Percentiles rank a stretch among this genome's conserved stretches.
Evolutionary conservation across 2,113 vertebrate genomes (phyloP).

Genomic region (Sinocyclocheilus maitianheensis): DNA sequence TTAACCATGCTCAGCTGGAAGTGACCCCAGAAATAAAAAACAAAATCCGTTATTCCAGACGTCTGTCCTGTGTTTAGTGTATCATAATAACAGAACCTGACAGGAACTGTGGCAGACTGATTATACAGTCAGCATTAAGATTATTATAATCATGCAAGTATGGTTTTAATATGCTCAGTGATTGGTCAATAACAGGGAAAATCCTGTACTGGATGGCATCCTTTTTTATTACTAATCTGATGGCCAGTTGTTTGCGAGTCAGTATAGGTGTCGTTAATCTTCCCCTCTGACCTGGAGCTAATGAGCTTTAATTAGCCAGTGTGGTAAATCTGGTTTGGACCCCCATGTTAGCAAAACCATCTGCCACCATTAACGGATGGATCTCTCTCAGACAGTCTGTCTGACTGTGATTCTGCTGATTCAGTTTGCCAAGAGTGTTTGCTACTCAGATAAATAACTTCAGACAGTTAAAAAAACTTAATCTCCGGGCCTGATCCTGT

Average conservation of each 20-base stretch:
- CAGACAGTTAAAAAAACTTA: slow-evolving; percentile 35
- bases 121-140: neutral
- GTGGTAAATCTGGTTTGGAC: neutral
- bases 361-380: neutral
- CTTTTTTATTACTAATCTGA: slow-evolving; percentile 45
- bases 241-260: slow-evolving; percentile 6
- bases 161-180: slow-evolving; percentile 29
- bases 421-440: neutral
- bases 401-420: neutral
- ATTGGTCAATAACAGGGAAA: slow-evolving; percentile 46
- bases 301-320: slow-evolving; percentile 35
- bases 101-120: slow-evolving; percentile 2
- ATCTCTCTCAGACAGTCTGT: neutral
- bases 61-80: neutral
- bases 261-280: neutral
- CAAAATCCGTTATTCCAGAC: neutral
- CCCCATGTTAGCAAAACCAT: neutral
- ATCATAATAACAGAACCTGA: slow-evolving; percentile 1
- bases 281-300: slow-evolving; percentile 5
- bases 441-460: slow-evolving; percentile 48
- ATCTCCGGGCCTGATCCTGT: neutral
- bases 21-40: neutral
- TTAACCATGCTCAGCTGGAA: neutral
- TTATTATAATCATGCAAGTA: slow-evolving; percentile 1
- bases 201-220: neutral